phyloP scores from a whole-genome alignment of 2,888 invertebrate genomes.

The Drosophila tripunctata region DNA sequence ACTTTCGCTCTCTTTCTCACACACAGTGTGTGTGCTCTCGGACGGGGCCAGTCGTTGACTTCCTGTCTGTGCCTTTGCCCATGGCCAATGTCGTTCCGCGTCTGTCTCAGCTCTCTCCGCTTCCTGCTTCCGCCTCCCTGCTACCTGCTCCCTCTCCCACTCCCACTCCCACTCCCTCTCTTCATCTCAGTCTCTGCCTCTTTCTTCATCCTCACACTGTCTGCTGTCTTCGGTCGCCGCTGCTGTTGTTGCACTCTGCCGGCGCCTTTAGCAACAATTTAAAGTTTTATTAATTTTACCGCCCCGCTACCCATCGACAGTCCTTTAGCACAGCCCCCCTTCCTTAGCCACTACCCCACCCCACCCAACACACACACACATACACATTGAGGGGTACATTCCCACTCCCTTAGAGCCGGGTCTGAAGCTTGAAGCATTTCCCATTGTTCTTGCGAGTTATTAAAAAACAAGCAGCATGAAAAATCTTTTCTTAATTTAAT shows the following conservation, averaged over 20 bases:
- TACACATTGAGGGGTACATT: not conserved
- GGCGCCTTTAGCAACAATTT: slow-evolving; percentile 68
- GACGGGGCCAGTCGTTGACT: slow-evolving; percentile 48
- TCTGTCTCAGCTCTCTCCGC: not conserved
- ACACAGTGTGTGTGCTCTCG: not conserved
- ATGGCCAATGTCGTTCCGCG: slow-evolving; percentile 55
- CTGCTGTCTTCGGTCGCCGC: not conserved
- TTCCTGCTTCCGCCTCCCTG: not conserved
- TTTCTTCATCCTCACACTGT: not conserved
- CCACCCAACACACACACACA: slow-evolving; percentile 1
- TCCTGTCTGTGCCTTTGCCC: slow-evolving; percentile 51
- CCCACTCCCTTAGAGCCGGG: not conserved
- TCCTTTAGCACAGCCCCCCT: not conserved
- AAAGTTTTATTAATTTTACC: slow-evolving; percentile 78
- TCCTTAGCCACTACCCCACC: not conserved
- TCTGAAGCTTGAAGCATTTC: slow-evolving; percentile 30
- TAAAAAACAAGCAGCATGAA: slow-evolving; percentile 73
- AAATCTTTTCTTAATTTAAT: slow-evolving; percentile 75
- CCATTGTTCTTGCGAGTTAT: slow-evolving; percentile 74
- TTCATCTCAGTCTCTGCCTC: not conserved
- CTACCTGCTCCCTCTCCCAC: not conserved
- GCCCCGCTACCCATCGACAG: slow-evolving; percentile 22
- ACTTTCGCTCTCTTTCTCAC: not conserved
- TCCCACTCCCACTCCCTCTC: not conserved
- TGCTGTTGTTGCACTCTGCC: slow-evolving; percentile 22